Base-by-base conservation (phyloP, 1,140 invertebrate species). In the Gryon sp. region DNA sequence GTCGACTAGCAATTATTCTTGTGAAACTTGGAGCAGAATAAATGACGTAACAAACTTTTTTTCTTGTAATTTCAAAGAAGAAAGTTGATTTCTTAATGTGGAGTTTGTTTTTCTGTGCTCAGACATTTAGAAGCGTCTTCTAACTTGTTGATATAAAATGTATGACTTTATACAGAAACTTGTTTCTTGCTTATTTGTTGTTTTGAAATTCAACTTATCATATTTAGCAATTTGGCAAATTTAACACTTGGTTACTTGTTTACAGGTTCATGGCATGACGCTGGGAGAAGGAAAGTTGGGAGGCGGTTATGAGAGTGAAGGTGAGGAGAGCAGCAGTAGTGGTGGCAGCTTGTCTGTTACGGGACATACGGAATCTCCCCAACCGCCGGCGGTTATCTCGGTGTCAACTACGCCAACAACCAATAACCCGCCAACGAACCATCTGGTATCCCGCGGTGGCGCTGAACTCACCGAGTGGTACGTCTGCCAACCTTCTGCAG, bases 381-480 rank as follows among this genome's bases (percentile, higher is more conserved):
- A 85, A 34, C 85, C 86, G 50, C 75, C 75, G 16, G 87, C 57
- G 89, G 89, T 66, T 86, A 90, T 43, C 83, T 89, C 77, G 80
- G 88, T 70, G 16, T 72, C 85, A 72, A 81, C 80, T 50, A 81
- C 82, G 46, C 82, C 80, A 12, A 63, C 82, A 9, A 55, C 78
- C 19, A 76, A 76, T 63, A 78, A 66, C 40, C 81, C 78, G n/a
- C 70, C 79, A 19, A 60, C 74, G 22, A 76, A 40, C 15, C 62
- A 52, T 40, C 50, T 68, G 20, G 45, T 65, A 48, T 78, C 38
- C 15, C 65, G 78, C 24, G 76, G 83, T 48, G 78, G 76, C 26
- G 30, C 90, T 8, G 90, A 91, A 66, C 82, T 92, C 40, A 90
- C 89, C 69, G 91, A 93, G 65, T 93, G 92, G 92, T 93, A 93